phyloP scores from a whole-genome alignment of 1,140 invertebrate species.

The Pachypeltis micranthus region DNA sequence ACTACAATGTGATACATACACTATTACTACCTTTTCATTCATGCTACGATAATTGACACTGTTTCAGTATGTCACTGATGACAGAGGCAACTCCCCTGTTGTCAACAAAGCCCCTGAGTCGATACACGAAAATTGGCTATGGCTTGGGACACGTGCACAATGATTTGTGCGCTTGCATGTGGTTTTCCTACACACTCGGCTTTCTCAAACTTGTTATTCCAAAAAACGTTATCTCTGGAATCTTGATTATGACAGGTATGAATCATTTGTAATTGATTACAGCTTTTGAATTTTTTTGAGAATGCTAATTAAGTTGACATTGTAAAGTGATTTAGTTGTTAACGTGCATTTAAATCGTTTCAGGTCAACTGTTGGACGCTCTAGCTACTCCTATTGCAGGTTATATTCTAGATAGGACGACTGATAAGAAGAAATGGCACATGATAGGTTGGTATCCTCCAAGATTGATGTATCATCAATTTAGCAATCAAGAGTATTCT shows the following conservation, averaged over 20 bases:
- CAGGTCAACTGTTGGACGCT: constrained; percentile 75
- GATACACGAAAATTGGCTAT: constrained; percentile 47
- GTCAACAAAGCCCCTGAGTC: not conserved
- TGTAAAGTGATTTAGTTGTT: no score
- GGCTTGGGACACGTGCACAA: constrained; percentile 82
- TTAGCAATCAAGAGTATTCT: no score
- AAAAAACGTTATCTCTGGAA: not conserved
- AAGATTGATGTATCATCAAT: no score
- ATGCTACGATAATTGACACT: no score
- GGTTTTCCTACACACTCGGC: constrained; percentile 85
- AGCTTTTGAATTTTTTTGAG: no score
- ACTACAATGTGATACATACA: no score
- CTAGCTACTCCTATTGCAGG: constrained; percentile 77
- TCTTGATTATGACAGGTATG: not conserved
- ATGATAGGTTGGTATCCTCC: no score
- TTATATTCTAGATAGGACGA: constrained; percentile 61
- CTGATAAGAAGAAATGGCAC: constrained; percentile 73
- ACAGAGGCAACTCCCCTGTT: not conserved
- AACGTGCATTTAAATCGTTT: constrained; percentile 26
- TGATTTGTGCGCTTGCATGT: constrained; percentile 82
- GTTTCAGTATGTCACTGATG: no score
- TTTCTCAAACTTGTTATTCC: constrained; percentile 63
- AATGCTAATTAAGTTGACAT: no score
- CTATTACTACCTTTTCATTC: no score
- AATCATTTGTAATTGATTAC: no score